Conservation (phyloP, 2,113 vertebrate genomes). For the Equus przewalskii region DNA sequence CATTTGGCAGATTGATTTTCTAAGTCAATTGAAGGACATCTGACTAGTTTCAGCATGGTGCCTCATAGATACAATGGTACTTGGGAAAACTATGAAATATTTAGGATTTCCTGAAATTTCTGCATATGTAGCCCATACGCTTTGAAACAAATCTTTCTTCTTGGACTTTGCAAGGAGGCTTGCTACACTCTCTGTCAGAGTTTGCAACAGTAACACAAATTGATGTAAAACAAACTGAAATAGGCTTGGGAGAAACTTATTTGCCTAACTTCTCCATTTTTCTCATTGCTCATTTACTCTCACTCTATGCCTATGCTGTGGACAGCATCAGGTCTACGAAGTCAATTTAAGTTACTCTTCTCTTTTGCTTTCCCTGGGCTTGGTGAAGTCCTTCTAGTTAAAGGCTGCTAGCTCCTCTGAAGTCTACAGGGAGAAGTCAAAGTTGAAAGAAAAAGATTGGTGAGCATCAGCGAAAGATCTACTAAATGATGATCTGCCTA, state of each 20-base stretch:
- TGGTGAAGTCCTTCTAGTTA: not conserved
- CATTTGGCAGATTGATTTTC: not conserved
- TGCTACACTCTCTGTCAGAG: not conserved
- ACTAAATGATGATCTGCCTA: not conserved
- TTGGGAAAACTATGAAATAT: not conserved
- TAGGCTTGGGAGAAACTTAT: not conserved
- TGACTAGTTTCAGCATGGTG: not conserved
- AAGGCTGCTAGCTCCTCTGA: not conserved
- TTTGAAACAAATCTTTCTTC: not conserved
- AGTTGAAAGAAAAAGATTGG: not conserved
- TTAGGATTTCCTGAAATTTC: not conserved
- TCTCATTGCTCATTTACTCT: not conserved
- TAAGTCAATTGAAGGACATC: not conserved
- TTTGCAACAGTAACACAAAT: not conserved
- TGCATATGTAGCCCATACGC: not conserved
- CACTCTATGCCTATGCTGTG: rapidly evolving
- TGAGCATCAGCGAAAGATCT: not conserved
- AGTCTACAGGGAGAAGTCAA: not conserved
- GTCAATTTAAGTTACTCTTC: not conserved
- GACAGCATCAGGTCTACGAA: not conserved
- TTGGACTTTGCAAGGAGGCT: not conserved
- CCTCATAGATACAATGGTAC: no score
- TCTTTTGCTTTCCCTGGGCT: not conserved
- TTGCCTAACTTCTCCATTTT: not conserved
- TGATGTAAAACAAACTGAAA: not conserved